Conservation (phyloP, 2,888 invertebrate genomes). For the Iselma pallidipennis region DNA sequence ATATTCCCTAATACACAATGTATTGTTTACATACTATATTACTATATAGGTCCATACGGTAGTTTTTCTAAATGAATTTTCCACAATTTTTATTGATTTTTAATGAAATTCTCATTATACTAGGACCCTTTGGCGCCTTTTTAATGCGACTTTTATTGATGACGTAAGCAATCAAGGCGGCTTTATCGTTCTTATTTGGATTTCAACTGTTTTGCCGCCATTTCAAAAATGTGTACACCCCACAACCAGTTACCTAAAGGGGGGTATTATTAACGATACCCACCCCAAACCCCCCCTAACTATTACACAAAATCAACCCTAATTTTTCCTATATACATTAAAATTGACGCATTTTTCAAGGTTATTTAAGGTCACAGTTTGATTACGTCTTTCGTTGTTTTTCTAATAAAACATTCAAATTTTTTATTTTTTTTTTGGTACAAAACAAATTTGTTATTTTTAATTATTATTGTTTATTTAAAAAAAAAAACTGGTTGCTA, state of each 20-base stretch:
- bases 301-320: not conserved
- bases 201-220: conserved; percentile 51
- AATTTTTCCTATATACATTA: not conserved
- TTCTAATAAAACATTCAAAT: too few relatives aligned
- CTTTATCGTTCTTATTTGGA: conserved; percentile 45
- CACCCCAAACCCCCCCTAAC: too few relatives aligned
- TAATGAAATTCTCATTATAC: conserved; percentile 17
- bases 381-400: not conserved
- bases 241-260: not conserved
- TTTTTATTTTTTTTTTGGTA: too few relatives aligned
- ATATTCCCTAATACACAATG: conserved; percentile 46
- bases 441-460: not conserved
- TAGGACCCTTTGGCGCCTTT: conserved; percentile 28
- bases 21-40: conserved; percentile 37
- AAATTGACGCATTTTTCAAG: conserved; percentile 23
- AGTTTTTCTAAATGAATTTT: too few relatives aligned
- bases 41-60: not conserved
- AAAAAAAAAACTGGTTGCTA: too few relatives aligned
- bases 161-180: conserved; percentile 51
- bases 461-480: too few relatives aligned
- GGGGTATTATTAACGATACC: too few relatives aligned
- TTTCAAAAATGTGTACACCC: conserved; percentile 7
- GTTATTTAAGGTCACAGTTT: conserved; percentile 28
- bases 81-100: too few relatives aligned
- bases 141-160: conserved; percentile 52